Evolutionary conservation across 2,888 invertebrate genomes (phyloP), one percentile per base, ranked within the genome.

Genomic region (Machimus rusticus): DNA sequence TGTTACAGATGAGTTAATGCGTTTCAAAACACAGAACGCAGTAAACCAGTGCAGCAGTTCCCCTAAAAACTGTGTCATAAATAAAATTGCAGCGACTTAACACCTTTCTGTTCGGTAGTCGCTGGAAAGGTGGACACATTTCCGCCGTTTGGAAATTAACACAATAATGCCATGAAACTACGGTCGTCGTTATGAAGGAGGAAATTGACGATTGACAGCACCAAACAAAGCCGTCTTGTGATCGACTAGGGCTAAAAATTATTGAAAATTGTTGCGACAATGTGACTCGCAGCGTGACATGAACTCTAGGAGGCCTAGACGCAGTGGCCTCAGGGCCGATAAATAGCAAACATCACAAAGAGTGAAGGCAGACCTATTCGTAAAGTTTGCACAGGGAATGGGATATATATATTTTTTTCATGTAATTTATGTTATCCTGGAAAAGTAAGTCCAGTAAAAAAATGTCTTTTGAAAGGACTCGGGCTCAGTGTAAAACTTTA

Each of bases 231-330:
- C 82, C 86, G 86, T 86, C 55, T 66, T 31, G 82, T 87, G 82
- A 87, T 88, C 81, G 86, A 88, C 77, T 85, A 87, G 88, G 88
- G 87, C 87, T 86, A 86, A 86, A 87, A 88, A 88, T 88, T 88
- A 88, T 88, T 88, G 88, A 86, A 88, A 88, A 88, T 87, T 88
- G 87, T 86, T 86, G 46, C 86, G 85, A 88, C 84, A 88, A 88
- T 88, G 86, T 87, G 88, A 88, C 85, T 88, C 88, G 5, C 88
- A 88, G 88, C 88, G 85, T 86, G 88, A 88, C 86, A 88, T 85
- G 88, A 86, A 86, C 86, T 78, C 77, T 86, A 77, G 86, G 77
- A 86, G 86, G 51, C 77, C 46, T 51, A 37, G 86, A 55, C 19
- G 55, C 77, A 77, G 74, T 85, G 34, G 85, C 74, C 74, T 31